Conservation (phyloP, 2,888 invertebrate genomes). For the Tetragonisca angustula region DNA sequence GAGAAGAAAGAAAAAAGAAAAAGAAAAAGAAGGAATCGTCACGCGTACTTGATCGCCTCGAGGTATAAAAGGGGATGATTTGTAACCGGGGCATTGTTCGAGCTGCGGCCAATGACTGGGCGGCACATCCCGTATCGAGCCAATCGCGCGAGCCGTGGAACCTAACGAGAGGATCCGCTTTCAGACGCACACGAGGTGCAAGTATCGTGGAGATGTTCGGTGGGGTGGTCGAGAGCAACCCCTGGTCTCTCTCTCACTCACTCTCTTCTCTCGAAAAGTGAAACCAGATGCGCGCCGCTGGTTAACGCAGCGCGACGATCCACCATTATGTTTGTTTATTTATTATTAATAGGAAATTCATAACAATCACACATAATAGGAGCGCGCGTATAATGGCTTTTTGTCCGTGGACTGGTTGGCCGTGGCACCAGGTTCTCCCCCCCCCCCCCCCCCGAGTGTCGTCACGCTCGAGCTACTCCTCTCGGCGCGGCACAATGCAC, state of each 20-base stretch:
- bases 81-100: slow-evolving; percentile 75
- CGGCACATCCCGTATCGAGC: slow-evolving; percentile 40
- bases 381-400: slow-evolving; percentile 65
- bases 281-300: slow-evolving; percentile 80
- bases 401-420: slow-evolving; percentile 51
- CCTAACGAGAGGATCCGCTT: slow-evolving; percentile 5
- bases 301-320: slow-evolving; percentile 81
- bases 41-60: slow-evolving; percentile 61
- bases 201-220: slow-evolving; percentile 11
- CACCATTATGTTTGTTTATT: slow-evolving; percentile 83
- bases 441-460: slow-evolving; percentile 70
- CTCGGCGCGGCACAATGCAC: slow-evolving; percentile 54
- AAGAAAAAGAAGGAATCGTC: slow-evolving; percentile 51
- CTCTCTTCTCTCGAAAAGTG: slow-evolving; percentile 10
- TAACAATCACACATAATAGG: slow-evolving; percentile 83
- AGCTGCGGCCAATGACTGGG: slow-evolving; percentile 52
- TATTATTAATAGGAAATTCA: slow-evolving; percentile 84
- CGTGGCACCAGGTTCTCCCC: slow-evolving; percentile 39
- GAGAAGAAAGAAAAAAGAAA: background rate
- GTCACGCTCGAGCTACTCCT: slow-evolving; percentile 75
- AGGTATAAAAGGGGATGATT: slow-evolving; percentile 73
- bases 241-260: slow-evolving; percentile 9
- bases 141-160: slow-evolving; percentile 44
- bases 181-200: slow-evolving; percentile 11
- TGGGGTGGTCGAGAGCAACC: slow-evolving; percentile 49